Base-by-base conservation (phyloP, 2,888 invertebrate species). In the Eilema sororculum region DNA sequence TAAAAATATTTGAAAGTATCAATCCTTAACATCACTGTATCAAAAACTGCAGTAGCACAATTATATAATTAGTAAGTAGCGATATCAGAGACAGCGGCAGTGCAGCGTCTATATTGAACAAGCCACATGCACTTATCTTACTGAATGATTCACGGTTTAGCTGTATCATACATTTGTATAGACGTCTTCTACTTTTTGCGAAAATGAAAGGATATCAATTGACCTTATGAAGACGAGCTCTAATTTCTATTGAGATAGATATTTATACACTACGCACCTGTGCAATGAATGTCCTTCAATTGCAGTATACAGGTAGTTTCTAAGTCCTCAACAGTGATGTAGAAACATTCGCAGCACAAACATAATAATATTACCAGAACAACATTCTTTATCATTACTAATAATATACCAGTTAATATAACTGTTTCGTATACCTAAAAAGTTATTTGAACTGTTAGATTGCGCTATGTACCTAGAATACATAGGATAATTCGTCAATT, bases 261-360 rank as follows among this genome's bases (percentile, higher is more conserved):
- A 41, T 41, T 41, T 41, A 16, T 9, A 52, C 9, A 20, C 52
- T 16, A 65, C 57, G 8, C 28, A 65, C 65, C 65, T 65, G 57
- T 10, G 22, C n/a, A 65, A 57, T 8, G 20, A 2, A 24, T 5
- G 33, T 57, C 24, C 57, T 24, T 65, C 56, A 65, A 24, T 30
- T 20, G 57, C 65, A 65, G 16, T 16, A 33, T 74, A 59, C 82
- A 80, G 1, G 56, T 64, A 2, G 65, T 60, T 56, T 75, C 72
- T 5, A 71, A 72, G 28, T 77, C 70, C 13, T 74, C 78, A 22
- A 83, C 62, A 3, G 68, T 33, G 0, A 79, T 33, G 25, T 85
- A 82, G 10, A 80, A 79, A n/a, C 75, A 80, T 63, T 85, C 86
- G 24, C 79, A 74, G 20, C 78, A 67, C 0, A 78, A 12, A 4